phyloP scores from a whole-genome alignment of 2,888 invertebrate genomes.

The Zelleria hepariella region DNA sequence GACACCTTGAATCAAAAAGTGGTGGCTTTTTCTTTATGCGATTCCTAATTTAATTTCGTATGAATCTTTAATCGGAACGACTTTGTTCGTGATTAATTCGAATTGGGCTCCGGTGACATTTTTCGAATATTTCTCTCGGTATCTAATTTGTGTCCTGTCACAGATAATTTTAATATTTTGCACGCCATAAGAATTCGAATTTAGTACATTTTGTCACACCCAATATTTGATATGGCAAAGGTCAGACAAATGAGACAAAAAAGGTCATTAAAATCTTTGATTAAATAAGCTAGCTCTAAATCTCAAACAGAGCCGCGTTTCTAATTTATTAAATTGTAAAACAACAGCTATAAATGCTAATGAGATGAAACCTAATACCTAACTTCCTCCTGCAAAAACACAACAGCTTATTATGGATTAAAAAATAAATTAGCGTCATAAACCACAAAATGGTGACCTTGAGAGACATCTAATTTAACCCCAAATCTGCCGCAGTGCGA shows the following conservation, averaged over 20 bases:
- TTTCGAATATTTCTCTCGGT: conserved; percentile 25
- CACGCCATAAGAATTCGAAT: background rate
- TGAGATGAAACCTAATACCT: background rate
- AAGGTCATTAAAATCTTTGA: too few relatives aligned
- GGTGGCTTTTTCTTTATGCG: conserved; percentile 28
- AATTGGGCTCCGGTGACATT: conserved; percentile 33
- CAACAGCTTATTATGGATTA: background rate
- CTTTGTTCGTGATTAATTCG: conserved; percentile 43
- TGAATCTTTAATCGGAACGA: conserved; percentile 47
- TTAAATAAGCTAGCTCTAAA: background rate
- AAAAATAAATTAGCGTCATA: background rate
- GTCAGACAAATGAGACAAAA: background rate
- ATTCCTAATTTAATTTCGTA: conserved; percentile 19
- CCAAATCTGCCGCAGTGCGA: background rate
- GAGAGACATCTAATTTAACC: background rate
- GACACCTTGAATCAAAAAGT: conserved; percentile 22
- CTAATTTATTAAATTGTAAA: background rate
- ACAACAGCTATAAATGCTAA: background rate
- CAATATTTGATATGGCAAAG: background rate
- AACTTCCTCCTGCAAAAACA: background rate
- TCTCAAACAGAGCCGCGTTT: background rate
- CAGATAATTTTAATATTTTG: background rate
- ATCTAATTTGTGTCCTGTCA: conserved; percentile 7
- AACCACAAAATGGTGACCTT: background rate
- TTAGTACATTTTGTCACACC: background rate